Conservation (phyloP, 30 jellyfish, hydroid and myxozoan species). For the Hydractinia echinata region DNA sequence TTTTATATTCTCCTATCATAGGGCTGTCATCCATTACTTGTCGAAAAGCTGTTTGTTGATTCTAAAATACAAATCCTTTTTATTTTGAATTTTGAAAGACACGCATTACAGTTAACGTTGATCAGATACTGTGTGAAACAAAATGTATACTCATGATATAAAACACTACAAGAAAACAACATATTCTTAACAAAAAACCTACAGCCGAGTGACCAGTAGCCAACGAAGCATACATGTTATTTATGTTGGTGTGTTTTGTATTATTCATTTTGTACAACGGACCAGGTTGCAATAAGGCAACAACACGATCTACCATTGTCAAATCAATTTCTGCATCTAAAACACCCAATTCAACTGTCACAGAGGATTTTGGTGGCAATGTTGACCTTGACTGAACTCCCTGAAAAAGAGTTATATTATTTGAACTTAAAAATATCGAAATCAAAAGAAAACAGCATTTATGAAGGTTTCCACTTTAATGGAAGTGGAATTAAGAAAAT, state of each 20-base stretch:
- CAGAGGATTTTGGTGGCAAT: slow-evolving; percentile 59
- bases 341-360: slow-evolving; percentile 47
- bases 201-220: slow-evolving; percentile 57
- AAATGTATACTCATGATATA: not conserved
- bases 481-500: too few relatives aligned
- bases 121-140: too few relatives aligned
- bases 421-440: not conserved
- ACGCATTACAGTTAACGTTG: too few relatives aligned
- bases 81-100: too few relatives aligned
- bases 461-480: too few relatives aligned
- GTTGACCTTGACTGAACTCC: slow-evolving; percentile 87
- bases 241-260: not conserved
- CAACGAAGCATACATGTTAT: slow-evolving; percentile 58
- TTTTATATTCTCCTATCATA: slow-evolving; percentile 44
- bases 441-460: too few relatives aligned
- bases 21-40: slow-evolving; percentile 96
- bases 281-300: slow-evolving; percentile 62
- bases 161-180: not conserved
- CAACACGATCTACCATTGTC: slow-evolving; percentile 78
- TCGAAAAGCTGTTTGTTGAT: slow-evolving; percentile 77
- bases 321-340: slow-evolving; percentile 67
- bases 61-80: slow-evolving; percentile 29
- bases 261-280: slow-evolving; percentile 44
- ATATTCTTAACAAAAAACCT: slow-evolving; percentile 11
- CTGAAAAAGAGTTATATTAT: slow-evolving; percentile 23